These are phyloP conservation scores for Cotesia congregata DNA, from an alignment of 2,888 invertebrate genomes.

Conservation along the genomic window DNA sequence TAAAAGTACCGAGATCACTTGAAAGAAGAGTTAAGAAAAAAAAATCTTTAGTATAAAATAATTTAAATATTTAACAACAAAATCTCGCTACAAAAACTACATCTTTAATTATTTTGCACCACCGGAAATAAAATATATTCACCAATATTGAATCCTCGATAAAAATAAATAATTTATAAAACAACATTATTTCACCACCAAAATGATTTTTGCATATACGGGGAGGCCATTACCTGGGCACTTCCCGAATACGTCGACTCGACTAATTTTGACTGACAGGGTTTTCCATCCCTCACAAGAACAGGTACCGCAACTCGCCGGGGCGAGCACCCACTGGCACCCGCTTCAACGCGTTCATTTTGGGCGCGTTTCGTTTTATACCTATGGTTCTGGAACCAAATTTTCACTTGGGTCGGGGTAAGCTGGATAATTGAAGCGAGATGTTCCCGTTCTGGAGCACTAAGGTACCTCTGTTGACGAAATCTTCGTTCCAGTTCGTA, in stretches of 20 bases:
- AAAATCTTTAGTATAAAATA: background rate
- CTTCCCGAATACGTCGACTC: constrained; percentile 55
- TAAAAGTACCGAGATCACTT: background rate
- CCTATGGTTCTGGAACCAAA: constrained; percentile 98
- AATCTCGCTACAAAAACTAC: background rate
- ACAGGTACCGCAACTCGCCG: constrained; percentile 95
- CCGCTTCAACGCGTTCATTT: constrained; percentile 85
- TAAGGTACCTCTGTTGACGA: constrained; percentile 95
- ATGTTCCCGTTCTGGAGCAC: constrained; percentile 97
- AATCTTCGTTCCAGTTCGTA: constrained; percentile 96
- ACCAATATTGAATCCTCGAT: background rate
- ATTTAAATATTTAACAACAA: background rate
- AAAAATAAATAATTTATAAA: constrained; percentile 11
- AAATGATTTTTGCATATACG: constrained; percentile 69
- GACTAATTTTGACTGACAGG: constrained; percentile 76
- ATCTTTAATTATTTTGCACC: constrained; percentile 29
- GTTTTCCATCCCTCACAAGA: constrained; percentile 93
- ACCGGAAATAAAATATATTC: constrained; percentile 23
- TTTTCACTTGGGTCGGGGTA: constrained; percentile 98
- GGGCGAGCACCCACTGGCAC: constrained; percentile 83
- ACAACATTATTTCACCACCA: constrained; percentile 72
- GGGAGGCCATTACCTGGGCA: constrained; percentile 64
- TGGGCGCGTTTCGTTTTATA: constrained; percentile 99
- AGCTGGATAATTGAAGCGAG: constrained; percentile 93
- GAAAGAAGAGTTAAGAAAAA: background rate